These are phyloP conservation scores for Lipophrys pholis DNA, from an alignment of 2,113 vertebrate genomes.

Conservation along the genomic window DNA sequence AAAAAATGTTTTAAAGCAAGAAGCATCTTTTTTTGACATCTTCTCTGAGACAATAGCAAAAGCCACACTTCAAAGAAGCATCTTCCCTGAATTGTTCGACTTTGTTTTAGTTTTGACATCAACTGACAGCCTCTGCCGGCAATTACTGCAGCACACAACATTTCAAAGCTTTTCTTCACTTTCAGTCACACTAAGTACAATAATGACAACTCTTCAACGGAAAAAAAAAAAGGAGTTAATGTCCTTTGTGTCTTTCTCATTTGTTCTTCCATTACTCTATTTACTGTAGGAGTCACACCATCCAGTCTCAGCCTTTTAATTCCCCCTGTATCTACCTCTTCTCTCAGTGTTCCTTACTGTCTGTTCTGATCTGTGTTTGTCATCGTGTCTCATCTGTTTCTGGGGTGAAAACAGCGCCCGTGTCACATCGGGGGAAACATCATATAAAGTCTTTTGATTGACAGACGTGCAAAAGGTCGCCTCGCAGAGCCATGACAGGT, in stretches of 20 bases:
- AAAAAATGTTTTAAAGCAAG: too few relatives aligned
- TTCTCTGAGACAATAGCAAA: constrained; percentile 8
- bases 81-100: constrained; percentile 20
- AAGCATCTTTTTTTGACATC: neutral
- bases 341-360: constrained; percentile 21
- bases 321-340: constrained; percentile 24
- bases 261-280: constrained; percentile 27
- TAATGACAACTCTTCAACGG: constrained; percentile 30
- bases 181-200: constrained; percentile 28
- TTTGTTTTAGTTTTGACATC: constrained; percentile 51
- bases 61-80: constrained; percentile 14
- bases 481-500: constrained; percentile 20
- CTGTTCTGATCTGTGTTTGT: constrained; percentile 29
- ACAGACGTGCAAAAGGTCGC: constrained; percentile 41
- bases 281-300: constrained; percentile 23
- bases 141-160: constrained; percentile 46
- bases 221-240: constrained; percentile 32
- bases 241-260: constrained; percentile 29
- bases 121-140: constrained; percentile 47
- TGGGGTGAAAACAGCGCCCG: constrained; percentile 37
- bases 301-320: constrained; percentile 24
- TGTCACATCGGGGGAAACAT: constrained; percentile 36
- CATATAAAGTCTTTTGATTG: constrained; percentile 49
- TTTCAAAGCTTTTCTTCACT: constrained; percentile 35
- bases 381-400: constrained; percentile 58